Conservation (phyloP, 2,888 invertebrate genomes). For the Synergus itoensis region DNA sequence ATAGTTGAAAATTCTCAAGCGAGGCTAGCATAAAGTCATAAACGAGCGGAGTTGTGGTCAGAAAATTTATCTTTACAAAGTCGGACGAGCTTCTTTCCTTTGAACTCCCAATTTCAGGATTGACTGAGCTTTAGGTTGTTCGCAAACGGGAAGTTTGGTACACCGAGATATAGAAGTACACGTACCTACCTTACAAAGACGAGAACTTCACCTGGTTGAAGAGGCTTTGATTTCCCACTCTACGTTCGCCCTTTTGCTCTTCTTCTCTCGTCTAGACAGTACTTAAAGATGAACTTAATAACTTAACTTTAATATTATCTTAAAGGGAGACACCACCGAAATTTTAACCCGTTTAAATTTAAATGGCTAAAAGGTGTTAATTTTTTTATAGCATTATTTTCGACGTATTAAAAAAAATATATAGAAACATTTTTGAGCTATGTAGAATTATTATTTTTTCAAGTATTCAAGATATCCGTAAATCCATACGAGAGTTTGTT, state of each 20-base stretch:
- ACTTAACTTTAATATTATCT: neutral
- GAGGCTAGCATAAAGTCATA: slow-evolving; percentile 6
- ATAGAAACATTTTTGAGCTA: too few relatives aligned
- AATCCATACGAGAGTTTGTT: too few relatives aligned
- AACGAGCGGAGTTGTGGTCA: slow-evolving; percentile 16
- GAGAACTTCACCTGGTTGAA: slow-evolving; percentile 32
- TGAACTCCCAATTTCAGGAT: slow-evolving; percentile 59
- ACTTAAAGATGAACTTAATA: slow-evolving; percentile 51
- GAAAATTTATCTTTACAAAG: slow-evolving; percentile 19
- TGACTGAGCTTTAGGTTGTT: slow-evolving; percentile 53
- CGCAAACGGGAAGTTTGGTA: slow-evolving; percentile 5
- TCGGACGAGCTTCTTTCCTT: slow-evolving; percentile 45
- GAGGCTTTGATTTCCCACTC: slow-evolving; percentile 54
- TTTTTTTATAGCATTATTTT: too few relatives aligned
- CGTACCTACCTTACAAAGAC: neutral
- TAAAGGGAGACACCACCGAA: too few relatives aligned
- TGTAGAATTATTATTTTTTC: too few relatives aligned
- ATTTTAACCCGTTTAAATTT: too few relatives aligned
- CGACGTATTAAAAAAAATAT: too few relatives aligned
- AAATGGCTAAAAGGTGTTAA: too few relatives aligned
- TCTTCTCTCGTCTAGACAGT: slow-evolving; percentile 50
- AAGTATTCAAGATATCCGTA: too few relatives aligned
- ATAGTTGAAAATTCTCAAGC: neutral
- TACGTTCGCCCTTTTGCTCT: slow-evolving; percentile 37
- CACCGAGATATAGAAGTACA: slow-evolving; percentile 41